These are phyloP conservation scores for Neomonachus schauinslandi DNA, from an alignment of 2,113 vertebrate species.

Conservation along the genomic window DNA sequence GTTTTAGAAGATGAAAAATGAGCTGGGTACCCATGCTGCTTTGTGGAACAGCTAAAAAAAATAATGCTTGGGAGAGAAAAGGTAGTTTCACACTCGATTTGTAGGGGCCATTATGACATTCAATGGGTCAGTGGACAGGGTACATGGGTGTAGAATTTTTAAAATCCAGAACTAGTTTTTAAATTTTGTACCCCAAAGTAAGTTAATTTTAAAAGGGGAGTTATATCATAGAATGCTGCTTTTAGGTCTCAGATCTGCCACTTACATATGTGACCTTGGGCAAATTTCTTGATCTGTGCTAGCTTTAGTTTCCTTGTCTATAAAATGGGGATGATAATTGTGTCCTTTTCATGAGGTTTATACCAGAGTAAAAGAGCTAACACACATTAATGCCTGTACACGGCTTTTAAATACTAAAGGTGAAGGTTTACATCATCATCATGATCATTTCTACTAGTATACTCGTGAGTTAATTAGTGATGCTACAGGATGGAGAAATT, in stretches of 20 bases:
- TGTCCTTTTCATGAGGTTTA: neutral
- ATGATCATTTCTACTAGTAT: neutral
- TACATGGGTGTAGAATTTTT: constrained; percentile 52
- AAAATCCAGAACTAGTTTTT: constrained; percentile 32
- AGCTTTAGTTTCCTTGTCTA: neutral
- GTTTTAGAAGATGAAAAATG: neutral
- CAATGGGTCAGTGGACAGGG: constrained; percentile 59
- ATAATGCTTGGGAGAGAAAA: constrained; percentile 8
- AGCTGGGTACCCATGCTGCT: neutral
- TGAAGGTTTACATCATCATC: neutral
- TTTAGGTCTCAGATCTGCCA: neutral
- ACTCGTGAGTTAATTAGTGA: constrained; percentile 68
- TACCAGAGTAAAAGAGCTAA: neutral
- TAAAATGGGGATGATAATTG: neutral
- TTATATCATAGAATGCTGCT: neutral
- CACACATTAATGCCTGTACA: neutral
- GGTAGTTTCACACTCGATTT: constrained; percentile 57
- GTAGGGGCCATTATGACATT: constrained; percentile 32
- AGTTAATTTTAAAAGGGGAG: neutral
- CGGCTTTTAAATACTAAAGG: neutral
- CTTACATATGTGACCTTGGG: neutral
- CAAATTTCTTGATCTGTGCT: neutral
- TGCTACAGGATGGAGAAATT: constrained; percentile 34
- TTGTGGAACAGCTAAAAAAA: neutral
- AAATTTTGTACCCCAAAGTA: constrained; percentile 57